Evolutionary conservation across 2,888 invertebrate species (phyloP).

Genomic region (Leuctra nigra): DNA sequence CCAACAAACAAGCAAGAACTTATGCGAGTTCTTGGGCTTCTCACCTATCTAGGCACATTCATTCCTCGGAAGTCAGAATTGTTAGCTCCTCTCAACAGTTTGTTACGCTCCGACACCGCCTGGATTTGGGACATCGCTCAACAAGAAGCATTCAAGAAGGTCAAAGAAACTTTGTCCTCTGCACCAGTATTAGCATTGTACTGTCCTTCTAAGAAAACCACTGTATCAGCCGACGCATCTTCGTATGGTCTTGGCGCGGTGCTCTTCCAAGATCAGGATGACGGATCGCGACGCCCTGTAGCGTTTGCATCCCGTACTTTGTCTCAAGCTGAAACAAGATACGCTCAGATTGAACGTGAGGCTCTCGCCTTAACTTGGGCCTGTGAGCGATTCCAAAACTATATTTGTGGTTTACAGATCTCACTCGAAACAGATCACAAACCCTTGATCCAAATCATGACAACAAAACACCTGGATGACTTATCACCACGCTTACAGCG

Average conservation of each 20-base stretch:
- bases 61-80: slow-evolving; percentile 9
- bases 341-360: slow-evolving; percentile 8
- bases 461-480: background rate
- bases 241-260: slow-evolving; percentile 28
- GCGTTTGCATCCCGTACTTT: slow-evolving; percentile 24
- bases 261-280: slow-evolving; percentile 23
- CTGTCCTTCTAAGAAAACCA: slow-evolving; percentile 22
- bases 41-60: slow-evolving; percentile 26
- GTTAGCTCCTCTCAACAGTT: slow-evolving; percentile 6
- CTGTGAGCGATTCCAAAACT: slow-evolving; percentile 3
- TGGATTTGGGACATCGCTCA: background rate
- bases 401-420: background rate
- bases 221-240: slow-evolving; percentile 28
- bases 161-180: slow-evolving; percentile 6
- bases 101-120: slow-evolving; percentile 1
- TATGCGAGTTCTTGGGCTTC: slow-evolving; percentile 28
- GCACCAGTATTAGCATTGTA: slow-evolving; percentile 18
- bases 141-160: background rate
- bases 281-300: slow-evolving; percentile 15
- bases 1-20: slow-evolving; percentile 27
- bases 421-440: slow-evolving; percentile 13
- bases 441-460: slow-evolving; percentile 20
- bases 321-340: slow-evolving; percentile 24
- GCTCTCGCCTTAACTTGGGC: background rate
- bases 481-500: background rate